Conservation (phyloP, 2,113 vertebrate species). For the Felis chaus region DNA sequence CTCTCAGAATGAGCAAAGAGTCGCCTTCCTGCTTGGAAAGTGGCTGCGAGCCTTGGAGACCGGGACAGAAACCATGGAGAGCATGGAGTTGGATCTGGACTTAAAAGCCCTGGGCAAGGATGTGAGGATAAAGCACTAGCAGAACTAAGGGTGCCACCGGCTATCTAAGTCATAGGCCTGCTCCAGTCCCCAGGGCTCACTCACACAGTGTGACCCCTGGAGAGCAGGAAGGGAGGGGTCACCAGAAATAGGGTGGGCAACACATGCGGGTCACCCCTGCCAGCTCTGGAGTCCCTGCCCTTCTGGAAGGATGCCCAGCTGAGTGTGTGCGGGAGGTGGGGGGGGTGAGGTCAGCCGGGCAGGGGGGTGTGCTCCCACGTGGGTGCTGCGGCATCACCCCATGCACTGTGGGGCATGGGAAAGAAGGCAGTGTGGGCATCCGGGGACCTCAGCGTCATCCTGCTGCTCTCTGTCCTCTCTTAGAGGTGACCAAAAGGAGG, state of each 20-base stretch:
- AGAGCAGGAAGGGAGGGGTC: neutral
- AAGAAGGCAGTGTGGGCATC: neutral
- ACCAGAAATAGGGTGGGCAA: neutral
- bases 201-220: neutral
- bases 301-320: neutral
- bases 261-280: neutral
- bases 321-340: neutral
- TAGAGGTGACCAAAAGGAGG: neutral
- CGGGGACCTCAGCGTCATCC: neutral
- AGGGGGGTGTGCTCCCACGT: neutral
- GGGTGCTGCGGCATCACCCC: rapidly evolving
- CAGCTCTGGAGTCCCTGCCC: neutral
- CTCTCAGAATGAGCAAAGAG: neutral
- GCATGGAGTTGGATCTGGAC: neutral
- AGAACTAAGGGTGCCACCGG: neutral
- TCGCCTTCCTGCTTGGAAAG: neutral
- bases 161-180: neutral
- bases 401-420: neutral
- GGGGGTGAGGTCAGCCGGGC: neutral
- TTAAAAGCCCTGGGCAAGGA: neutral
- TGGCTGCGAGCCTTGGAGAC: neutral
- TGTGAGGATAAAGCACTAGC: neutral
- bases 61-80: neutral
- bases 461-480: neutral
- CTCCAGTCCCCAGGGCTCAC: neutral